A percentile compares a stretch with the other conserved stretches of the same genome.
phyloP scores from a whole-genome alignment of 2,797 vertebrate species.

The Artibeus jamaicensis region DNA sequence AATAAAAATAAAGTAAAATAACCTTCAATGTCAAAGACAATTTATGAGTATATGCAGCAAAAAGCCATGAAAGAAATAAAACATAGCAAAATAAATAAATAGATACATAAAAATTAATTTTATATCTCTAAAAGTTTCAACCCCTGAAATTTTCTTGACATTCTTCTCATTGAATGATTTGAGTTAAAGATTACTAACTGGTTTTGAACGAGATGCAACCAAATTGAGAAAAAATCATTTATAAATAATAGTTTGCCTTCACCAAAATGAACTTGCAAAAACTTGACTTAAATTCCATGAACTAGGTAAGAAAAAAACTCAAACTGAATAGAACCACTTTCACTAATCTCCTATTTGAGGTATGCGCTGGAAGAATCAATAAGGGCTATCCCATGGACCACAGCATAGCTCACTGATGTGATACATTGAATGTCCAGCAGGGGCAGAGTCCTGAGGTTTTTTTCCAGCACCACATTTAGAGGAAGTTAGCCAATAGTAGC shows the following conservation, averaged over 20 bases:
- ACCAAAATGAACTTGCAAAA: slow-evolving; percentile 17
- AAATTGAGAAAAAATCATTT: slow-evolving; percentile 4
- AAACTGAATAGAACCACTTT: neutral
- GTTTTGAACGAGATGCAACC: neutral
- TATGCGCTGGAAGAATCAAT: neutral
- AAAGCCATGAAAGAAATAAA: neutral
- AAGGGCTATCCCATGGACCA: too few relatives aligned
- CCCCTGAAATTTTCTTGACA: neutral
- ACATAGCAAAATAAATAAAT: neutral
- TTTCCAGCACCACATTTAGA: neutral
- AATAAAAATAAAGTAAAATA: neutral
- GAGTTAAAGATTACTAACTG: neutral
- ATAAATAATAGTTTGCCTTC: neutral
- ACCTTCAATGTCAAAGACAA: neutral
- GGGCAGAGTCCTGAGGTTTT: neutral
- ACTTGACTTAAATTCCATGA: neutral
- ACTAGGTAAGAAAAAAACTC: neutral
- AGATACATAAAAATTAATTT: neutral
- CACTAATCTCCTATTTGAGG: neutral
- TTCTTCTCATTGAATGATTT: neutral
- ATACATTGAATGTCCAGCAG: neutral
- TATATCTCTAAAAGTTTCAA: neutral
- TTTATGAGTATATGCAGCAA: neutral
- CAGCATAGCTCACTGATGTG: neutral
- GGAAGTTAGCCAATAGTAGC: neutral